Evolutionary conservation across 2,113 vertebrate genomes (phyloP), one percentile per base, ranked within the genome.

Genomic region (Pseudopodoces humilis): DNA sequence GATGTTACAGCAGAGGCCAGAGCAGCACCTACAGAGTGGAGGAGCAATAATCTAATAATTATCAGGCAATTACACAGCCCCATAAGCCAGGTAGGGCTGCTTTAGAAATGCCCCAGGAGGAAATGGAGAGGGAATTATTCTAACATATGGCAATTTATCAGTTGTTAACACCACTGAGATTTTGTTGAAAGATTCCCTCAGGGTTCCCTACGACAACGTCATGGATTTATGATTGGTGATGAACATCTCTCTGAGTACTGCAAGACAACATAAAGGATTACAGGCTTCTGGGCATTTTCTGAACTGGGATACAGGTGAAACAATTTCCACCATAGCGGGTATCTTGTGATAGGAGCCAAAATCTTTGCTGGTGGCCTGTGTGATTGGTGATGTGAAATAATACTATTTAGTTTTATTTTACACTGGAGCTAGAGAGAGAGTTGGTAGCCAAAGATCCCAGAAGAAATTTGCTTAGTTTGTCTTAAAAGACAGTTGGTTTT

Each of bases 181-280:
- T 90, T 83, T 79, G 74, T 62, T 91, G 44, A 28, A 91, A 83
- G 63, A 80, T 87, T 92, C 84, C 94, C 91, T 77, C 47, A 52
- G 91, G 93, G 59, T 33, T 91, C 43, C 43, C 27, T 37, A 6
- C 2, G 67, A 95, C 78, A 39, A 4, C 0, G 5, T 28, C n/a
- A 28, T 14, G 84, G 81, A 69, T 89, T 89, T 94, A 22, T 18
- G 14, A 30, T 28, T 50, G 70, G 46, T 76, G 74, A 85, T 53
- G 82, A 83, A n/a, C 50, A 31, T 70, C 46, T 68, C 69, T 72
- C 75, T 59, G 74, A 71, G 35, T 1, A 64, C 43, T 31, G 35
- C 35, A 47, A 80, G 90, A 22, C 1, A 2, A 58, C 50, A 37
- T 7, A 30, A 83, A 67, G 59, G n/a, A 55, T 64, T 83, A 11